These are phyloP conservation scores for Perizoma affinitatum DNA, from an alignment of 2,888 invertebrate genomes.

Conservation along the genomic window DNA sequence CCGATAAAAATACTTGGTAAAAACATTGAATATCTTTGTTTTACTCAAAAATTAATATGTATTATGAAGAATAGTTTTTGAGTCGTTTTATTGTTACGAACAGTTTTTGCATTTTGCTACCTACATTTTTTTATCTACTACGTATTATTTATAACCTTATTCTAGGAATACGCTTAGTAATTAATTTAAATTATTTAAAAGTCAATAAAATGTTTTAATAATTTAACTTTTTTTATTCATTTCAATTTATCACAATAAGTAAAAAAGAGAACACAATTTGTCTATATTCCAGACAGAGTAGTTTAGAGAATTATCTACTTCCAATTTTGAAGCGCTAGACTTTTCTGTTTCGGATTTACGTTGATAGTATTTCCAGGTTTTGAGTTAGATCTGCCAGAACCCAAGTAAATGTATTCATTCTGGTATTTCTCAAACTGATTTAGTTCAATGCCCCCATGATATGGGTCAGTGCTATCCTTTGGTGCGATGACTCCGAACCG, in stretches of 20 bases:
- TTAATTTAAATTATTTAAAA: constrained; percentile 82
- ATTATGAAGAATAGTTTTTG: constrained; percentile 38
- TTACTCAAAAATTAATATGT: not conserved
- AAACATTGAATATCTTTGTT: too few species aligned
- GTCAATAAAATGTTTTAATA: constrained; percentile 77
- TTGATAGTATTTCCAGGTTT: constrained; percentile 13
- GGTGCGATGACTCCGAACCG: constrained; percentile 19
- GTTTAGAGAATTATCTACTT: constrained; percentile 31
- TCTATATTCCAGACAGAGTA: too few species aligned
- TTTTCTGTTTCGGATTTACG: too few species aligned
- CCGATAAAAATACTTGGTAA: too few species aligned
- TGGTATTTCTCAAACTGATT: constrained; percentile 11
- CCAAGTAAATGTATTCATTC: constrained; percentile 14
- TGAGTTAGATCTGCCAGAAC: constrained; percentile 15
- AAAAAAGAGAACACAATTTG: too few species aligned
- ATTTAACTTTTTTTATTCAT: too few species aligned
- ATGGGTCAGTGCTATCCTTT: constrained; percentile 18
- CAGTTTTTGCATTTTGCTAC: constrained; percentile 67
- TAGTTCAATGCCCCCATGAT: constrained; percentile 17
- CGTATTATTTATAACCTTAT: constrained; percentile 61
- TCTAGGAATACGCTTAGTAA: constrained; percentile 77
- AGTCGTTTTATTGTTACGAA: constrained; percentile 50
- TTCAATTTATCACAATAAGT: too few species aligned
- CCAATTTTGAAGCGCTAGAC: too few species aligned
- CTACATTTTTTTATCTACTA: constrained; percentile 40